Evolutionary conservation across 1,140 invertebrate genomes (phyloP).

Genomic region (Aphis craccivora): DNA sequence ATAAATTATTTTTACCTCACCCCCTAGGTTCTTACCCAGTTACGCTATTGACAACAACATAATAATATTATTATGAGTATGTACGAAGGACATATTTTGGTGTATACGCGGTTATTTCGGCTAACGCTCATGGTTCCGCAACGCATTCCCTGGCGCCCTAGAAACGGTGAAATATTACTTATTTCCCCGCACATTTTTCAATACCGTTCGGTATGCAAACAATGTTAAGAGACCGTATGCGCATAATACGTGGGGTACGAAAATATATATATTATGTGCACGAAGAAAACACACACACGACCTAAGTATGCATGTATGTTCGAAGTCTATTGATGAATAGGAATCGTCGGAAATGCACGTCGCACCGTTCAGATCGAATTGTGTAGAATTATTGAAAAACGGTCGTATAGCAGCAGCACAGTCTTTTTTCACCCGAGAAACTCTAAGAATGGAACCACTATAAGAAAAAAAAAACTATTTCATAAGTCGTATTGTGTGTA

Average conservation of each 20-base stretch:
- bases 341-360: neutral
- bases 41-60: neutral
- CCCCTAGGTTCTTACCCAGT: no score
- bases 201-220: neutral
- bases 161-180: neutral
- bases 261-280: neutral
- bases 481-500: neutral
- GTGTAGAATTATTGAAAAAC: constrained; percentile 16
- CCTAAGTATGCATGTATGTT: no score
- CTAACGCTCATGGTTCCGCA: neutral
- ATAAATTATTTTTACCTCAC: neutral
- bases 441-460: neutral
- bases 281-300: neutral
- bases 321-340: neutral
- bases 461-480: neutral
- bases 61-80: neutral
- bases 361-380: neutral
- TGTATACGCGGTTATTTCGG: neutral
- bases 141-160: neutral
- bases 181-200: neutral
- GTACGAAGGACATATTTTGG: neutral
- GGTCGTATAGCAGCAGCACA: neutral
- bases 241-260: neutral
- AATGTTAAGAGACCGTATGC: neutral
- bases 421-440: neutral